Evolutionary conservation across 2,113 vertebrate species (phyloP), one percentile per base, ranked within the genome.

Genomic region (Megalops atlanticus): DNA sequence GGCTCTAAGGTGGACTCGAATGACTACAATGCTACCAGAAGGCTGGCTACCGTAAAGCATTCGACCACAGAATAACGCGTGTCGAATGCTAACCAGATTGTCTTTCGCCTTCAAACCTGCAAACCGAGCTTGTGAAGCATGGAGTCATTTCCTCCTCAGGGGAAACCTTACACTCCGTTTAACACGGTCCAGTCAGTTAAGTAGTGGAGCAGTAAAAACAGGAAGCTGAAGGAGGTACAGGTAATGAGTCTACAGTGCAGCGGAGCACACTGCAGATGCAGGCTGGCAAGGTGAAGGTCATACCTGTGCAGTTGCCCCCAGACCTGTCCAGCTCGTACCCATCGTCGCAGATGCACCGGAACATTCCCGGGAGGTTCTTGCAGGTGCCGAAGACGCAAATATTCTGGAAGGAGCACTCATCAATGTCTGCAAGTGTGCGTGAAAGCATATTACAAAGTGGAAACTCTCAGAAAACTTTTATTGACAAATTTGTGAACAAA

Each of bases 311-410:
- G 87, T 95, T 96, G 18, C 93, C 95, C 31, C 94, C 95, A 0
- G 93, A 95, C 82, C 90, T 84, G 85, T 96, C 94, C 77, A 96
- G 82, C 80, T 96, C 95, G 68, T 96, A 96, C 15, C 95, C 95
- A 80, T 96, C 95, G 75, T 96, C 93, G 38, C 95, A 96, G 83
- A 95, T 91, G 70, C 95, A 96, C 35, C 90, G 94, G 77, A 96
- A 96, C 94, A 94, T 94, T 81, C 95, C 95, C 31, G 95, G 95
- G 68, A 96, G 89, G 77, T 96, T 96, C 84, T 93, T 95, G 81
- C 95, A 96, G 11, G 93, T 95, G 79, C 96, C 96, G 91, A 95
- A 96, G 14, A 96, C 92, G 89, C 95, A 95, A 78, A 96, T 94
- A 52, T 95, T 95, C 85, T 94, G 94, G 84, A 96, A 95, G 81